Percentiles rank a stretch among this genome's conserved stretches.
Conservation (phyloP, 2,113 vertebrate genomes). For the Pedetes capensis region DNA sequence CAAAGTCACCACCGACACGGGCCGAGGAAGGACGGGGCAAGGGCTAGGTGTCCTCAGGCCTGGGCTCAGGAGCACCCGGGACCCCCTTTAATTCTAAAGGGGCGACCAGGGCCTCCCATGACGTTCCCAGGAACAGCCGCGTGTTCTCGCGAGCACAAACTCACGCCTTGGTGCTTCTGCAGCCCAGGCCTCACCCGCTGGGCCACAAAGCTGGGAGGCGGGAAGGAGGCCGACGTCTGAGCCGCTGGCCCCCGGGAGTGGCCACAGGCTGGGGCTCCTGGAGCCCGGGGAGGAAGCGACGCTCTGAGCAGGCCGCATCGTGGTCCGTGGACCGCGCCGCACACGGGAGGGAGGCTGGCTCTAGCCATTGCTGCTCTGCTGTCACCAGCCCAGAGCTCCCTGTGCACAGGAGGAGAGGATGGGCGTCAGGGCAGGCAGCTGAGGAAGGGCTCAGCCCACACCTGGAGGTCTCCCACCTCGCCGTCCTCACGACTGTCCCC, state of each 20-base stretch:
- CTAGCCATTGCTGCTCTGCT: neutral
- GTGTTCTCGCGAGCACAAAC: neutral
- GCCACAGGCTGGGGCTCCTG: neutral
- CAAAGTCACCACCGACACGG: fast-evolving
- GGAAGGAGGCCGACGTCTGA: fast-evolving
- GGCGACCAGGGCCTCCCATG: fast-evolving
- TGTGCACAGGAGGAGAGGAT: neutral
- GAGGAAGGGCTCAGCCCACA: neutral
- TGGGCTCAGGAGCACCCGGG: neutral
- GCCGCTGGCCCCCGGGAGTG: too few species aligned
- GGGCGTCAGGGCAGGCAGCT: fast-evolving
- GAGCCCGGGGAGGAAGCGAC: fast-evolving
- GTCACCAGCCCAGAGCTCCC: neutral
- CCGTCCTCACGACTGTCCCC: fast-evolving
- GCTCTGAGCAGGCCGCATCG: fast-evolving
- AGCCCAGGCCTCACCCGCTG: neutral
- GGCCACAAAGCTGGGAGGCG: fast-evolving
- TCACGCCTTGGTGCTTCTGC: neutral
- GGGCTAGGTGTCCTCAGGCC: fast-evolving
- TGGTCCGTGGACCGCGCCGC: fast-evolving
- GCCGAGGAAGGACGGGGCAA: fast-evolving
- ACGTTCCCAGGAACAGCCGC: fast-evolving
- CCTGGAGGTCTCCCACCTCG: fast-evolving
- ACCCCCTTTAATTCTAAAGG: fast-evolving
- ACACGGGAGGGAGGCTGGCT: neutral